A percentile compares a stretch with the other conserved stretches of the same genome.
Evolutionary conservation across 2,113 vertebrate species (phyloP).

Genomic region (Orthonyx spaldingii): DNA sequence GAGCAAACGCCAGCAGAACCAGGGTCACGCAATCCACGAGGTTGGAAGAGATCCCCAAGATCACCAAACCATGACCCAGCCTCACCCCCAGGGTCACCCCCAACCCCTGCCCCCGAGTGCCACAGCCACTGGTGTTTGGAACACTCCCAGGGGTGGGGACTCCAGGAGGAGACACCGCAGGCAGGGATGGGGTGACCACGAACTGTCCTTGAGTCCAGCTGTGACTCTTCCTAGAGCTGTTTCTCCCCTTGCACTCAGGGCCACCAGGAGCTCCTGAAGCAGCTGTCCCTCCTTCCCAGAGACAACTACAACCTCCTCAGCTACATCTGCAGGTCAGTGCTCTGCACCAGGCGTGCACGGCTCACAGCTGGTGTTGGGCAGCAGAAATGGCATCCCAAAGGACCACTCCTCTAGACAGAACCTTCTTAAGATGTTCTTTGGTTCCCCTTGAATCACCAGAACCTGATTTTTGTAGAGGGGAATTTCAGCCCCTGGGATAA

Average conservation of each 20-base stretch:
- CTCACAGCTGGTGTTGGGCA: not conserved
- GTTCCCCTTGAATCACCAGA: not conserved
- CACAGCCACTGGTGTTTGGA: not conserved
- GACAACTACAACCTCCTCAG: constrained; percentile 93
- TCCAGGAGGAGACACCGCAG: not conserved
- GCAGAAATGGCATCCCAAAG: not conserved
- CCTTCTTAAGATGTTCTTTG: not conserved
- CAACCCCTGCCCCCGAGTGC: not conserved
- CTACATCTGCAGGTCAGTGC: constrained; percentile 88
- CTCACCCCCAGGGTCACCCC: not conserved
- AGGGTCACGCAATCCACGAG: not conserved
- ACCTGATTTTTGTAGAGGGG: not conserved
- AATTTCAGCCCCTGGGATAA: not conserved
- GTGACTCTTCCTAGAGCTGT: not conserved
- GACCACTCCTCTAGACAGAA: not conserved
- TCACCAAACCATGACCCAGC: not conserved
- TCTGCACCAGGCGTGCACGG: not conserved
- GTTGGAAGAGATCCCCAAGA: not conserved
- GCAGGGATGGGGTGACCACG: not conserved
- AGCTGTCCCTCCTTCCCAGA: constrained; percentile 83
- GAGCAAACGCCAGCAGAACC: not conserved
- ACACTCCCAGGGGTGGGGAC: not conserved
- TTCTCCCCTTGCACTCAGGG: constrained; percentile 69
- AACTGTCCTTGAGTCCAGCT: not conserved
- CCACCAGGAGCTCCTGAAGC: constrained; percentile 79